phyloP scores from a whole-genome alignment of 2,888 invertebrate species.

The Amorpha juglandis region DNA sequence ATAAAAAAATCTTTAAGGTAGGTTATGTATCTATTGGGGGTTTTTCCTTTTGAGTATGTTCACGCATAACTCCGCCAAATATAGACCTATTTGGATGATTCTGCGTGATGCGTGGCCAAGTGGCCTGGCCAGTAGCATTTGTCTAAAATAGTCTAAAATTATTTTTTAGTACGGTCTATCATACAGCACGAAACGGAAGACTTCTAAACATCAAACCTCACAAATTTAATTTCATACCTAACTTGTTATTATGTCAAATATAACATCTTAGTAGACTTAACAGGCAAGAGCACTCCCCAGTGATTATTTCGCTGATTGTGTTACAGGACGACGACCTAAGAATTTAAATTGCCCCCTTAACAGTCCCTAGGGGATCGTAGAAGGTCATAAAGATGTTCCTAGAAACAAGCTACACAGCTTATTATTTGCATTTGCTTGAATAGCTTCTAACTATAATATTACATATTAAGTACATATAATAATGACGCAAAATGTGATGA shows the following conservation, averaged over 20 bases:
- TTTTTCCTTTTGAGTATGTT: too few species aligned
- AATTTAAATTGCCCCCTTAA: slow-evolving; percentile 3
- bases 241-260: not conserved
- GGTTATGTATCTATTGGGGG: too few species aligned
- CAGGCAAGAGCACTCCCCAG: not conserved
- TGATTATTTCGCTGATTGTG: not conserved
- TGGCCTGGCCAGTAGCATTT: too few species aligned
- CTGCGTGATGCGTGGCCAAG: too few species aligned
- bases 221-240: not conserved
- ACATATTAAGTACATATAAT: too few species aligned
- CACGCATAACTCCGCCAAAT: too few species aligned
- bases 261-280: not conserved
- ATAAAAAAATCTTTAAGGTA: too few species aligned
- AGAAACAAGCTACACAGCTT: not conserved
- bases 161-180: too few species aligned
- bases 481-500: too few species aligned
- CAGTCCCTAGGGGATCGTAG: not conserved
- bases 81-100: too few species aligned
- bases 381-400: not conserved
- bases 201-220: not conserved
- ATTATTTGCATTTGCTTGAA: not conserved
- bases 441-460: not conserved
- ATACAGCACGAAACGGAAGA: too few species aligned
- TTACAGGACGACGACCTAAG: slow-evolving; percentile 3
- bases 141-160: too few species aligned